These are phyloP conservation scores for Clanis bilineata DNA, from an alignment of 2,888 invertebrate species.

Conservation along the genomic window DNA sequence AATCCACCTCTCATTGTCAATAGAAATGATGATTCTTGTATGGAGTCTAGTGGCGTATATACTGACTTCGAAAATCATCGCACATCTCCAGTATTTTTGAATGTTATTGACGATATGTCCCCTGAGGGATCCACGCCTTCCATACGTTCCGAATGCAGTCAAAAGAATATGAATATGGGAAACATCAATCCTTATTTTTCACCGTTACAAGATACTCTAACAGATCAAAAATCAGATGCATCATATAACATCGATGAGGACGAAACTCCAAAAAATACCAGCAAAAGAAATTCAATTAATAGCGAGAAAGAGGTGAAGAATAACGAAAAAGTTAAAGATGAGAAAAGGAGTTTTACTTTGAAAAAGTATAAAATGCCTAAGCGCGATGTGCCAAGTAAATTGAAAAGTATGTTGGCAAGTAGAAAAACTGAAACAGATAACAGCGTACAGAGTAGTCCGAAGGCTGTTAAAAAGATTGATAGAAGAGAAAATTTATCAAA, in stretches of 20 bases:
- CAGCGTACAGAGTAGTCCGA: conserved; percentile 82
- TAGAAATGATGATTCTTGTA: conserved; percentile 88
- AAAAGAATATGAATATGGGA: conserved; percentile 65
- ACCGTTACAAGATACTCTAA: conserved; percentile 48
- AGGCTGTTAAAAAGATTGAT: conserved; percentile 83
- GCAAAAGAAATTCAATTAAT: conserved; percentile 72
- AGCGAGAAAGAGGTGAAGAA: conserved; percentile 65
- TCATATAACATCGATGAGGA: conserved; percentile 51
- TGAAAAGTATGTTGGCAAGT: conserved; percentile 86
- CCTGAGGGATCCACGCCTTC: conserved; percentile 84
- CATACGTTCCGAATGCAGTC: conserved; percentile 77
- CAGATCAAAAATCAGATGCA: conserved; percentile 47
- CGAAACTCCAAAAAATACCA: conserved; percentile 63
- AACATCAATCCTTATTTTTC: conserved; percentile 57
- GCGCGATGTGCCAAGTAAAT: conserved; percentile 88
- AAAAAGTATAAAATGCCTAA: conserved; percentile 91
- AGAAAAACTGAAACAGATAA: conserved; percentile 77
- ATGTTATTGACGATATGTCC: conserved; percentile 86
- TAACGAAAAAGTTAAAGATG: conserved; percentile 74
- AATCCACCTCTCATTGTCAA: conserved; percentile 81
- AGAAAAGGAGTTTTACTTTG: conserved; percentile 77
- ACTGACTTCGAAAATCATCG: conserved; percentile 90
- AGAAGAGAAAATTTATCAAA: conserved; percentile 86
- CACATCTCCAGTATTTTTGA: conserved; percentile 73
- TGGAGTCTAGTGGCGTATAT: conserved; percentile 95